Evolutionary conservation across 1,140 invertebrate genomes (phyloP).

Genomic region (Matsumurasca onukii): DNA sequence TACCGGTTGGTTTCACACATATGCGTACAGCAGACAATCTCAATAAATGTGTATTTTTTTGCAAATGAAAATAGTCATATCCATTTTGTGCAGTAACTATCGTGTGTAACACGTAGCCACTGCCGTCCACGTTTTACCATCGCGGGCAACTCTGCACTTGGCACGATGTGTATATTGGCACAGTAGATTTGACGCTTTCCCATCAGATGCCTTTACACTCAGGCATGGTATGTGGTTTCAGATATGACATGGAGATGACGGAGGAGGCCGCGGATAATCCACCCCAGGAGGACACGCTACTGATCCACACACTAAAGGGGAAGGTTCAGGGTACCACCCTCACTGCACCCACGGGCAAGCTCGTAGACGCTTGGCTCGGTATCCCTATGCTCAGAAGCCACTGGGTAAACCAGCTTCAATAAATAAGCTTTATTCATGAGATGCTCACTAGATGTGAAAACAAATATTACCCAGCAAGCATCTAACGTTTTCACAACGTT

Average conservation of each 20-base stretch:
- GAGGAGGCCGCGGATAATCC: slow-evolving; percentile 27
- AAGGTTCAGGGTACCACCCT: slow-evolving; percentile 74
- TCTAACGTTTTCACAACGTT: not conserved
- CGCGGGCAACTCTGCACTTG: not conserved
- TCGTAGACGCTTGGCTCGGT: slow-evolving; percentile 85
- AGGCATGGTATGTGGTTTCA: not conserved
- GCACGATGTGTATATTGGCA: not conserved
- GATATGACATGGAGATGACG: slow-evolving; percentile 4
- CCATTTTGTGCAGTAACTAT: too few species aligned
- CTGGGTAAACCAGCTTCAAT: slow-evolving; percentile 58
- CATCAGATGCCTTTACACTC: not conserved
- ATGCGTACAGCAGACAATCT: too few species aligned
- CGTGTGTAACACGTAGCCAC: too few species aligned
- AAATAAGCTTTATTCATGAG: not conserved
- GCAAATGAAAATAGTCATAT: too few species aligned
- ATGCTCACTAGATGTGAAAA: too few species aligned
- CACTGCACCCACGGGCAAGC: slow-evolving; percentile 73
- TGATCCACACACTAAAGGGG: slow-evolving; percentile 78
- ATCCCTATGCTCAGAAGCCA: slow-evolving; percentile 95
- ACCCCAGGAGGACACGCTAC: slow-evolving; percentile 62
- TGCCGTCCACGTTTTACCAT: too few species aligned
- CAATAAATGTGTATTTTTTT: too few species aligned
- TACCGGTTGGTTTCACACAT: too few species aligned
- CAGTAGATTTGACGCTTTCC: not conserved
- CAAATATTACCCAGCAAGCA: not conserved